Percentiles rank a stretch among this genome's conserved stretches.
phyloP scores from a whole-genome alignment of 2,113 vertebrate genomes.

The Microcebus tavaratra region DNA sequence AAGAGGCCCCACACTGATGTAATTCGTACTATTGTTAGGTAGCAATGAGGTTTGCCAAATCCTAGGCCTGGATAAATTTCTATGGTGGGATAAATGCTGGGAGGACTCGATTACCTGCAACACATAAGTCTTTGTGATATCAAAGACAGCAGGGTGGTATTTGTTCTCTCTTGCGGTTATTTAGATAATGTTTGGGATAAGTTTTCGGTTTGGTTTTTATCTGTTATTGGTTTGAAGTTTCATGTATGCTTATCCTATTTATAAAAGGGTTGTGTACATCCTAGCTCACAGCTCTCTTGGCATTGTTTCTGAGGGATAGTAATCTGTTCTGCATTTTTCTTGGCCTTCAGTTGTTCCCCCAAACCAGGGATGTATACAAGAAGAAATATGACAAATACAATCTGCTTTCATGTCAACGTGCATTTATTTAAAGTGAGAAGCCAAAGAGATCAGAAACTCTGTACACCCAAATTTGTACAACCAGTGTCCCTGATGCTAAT shows the following conservation, averaged over 20 bases:
- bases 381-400: conserved; percentile 40
- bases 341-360: background rate
- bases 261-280: background rate
- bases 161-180: conserved; percentile 48
- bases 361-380: background rate
- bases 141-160: conserved; percentile 15
- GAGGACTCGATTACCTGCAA: background rate
- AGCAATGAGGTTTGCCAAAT: conserved; percentile 2
- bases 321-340: conserved; percentile 20
- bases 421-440: conserved; percentile 62
- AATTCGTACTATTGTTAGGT: background rate
- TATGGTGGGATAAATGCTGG: background rate
- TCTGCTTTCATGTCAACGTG: background rate
- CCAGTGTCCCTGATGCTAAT: background rate
- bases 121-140: conserved; percentile 29
- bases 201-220: conserved; percentile 54
- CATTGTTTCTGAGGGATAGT: background rate
- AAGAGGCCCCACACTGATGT: background rate
- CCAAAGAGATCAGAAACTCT: conserved; percentile 18
- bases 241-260: conserved; percentile 37
- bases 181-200: conserved; percentile 57
- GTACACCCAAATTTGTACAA: background rate
- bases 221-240: conserved; percentile 54
- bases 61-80: background rate
- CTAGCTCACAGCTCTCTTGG: background rate